A percentile compares a stretch with the other conserved stretches of the same genome.
These are phyloP conservation scores for Macroglossus sobrinus DNA, from an alignment of 2,113 vertebrate genomes.

Conservation along the genomic window DNA sequence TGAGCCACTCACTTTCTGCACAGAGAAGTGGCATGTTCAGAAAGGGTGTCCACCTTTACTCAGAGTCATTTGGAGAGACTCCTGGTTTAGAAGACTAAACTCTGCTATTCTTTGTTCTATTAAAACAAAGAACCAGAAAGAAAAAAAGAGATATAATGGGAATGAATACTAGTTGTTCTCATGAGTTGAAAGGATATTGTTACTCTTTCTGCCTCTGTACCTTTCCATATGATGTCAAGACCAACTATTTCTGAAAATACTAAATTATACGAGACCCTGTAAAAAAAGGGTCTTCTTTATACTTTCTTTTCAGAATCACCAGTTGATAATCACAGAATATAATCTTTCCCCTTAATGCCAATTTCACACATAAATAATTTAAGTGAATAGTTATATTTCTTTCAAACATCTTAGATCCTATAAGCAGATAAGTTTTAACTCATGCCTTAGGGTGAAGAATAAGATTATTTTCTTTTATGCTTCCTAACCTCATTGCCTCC, in stretches of 20 bases:
- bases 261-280: neutral
- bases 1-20: neutral
- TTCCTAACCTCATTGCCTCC: neutral
- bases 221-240: neutral
- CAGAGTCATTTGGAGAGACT: neutral
- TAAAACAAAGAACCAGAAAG: neutral
- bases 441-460: neutral
- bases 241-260: neutral
- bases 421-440: neutral
- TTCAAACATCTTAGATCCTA: neutral
- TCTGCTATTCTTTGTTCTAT: neutral
- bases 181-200: neutral
- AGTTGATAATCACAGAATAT: neutral
- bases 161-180: neutral
- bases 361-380: neutral
- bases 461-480: neutral
- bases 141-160: neutral
- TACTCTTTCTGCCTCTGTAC: neutral
- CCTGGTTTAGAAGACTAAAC: neutral
- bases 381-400: neutral
- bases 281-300: neutral
- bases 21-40: neutral
- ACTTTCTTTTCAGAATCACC: neutral
- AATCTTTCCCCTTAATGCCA: neutral
- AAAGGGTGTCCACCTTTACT: neutral